Evolutionary conservation across 1,140 invertebrate genomes (phyloP), one percentile per base, ranked within the genome.

Genomic region (Dicyema japonicum): DNA sequence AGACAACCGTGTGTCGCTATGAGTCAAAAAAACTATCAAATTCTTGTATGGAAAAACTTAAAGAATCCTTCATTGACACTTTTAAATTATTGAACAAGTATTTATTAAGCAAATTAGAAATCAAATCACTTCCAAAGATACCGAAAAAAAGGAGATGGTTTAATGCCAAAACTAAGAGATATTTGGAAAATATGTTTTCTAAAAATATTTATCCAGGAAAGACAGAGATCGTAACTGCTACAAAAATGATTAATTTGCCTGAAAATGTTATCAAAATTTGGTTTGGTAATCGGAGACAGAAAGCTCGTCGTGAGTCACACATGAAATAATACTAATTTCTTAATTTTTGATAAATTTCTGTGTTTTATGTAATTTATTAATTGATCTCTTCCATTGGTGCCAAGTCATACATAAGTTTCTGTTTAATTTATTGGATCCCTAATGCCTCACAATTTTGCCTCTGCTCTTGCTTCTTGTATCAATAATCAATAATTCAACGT

Each of bases 1-100:
- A 94, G 55, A 94, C 82, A 14, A 94, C 82, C 18, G 92, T 92
- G 35, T 90, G 76, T 15, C 59, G 82, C 45, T 94, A 92, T 49
- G 82, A 94, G 52, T 82, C 82, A 1, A 58, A 92, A 15, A 92
- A 94, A 49, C 59, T 94, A 14, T 88, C 76, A 35, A 92, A 90
- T 54, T 92, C 92, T 50, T 92, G 92, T 43, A 94, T 94, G 82
- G 92, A 82, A 57, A 94, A 94, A 50, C 54, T 92, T 39, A 90
- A 90, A 50, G 78, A 90, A 47, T 34, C 36, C 6, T 39, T 47
- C 32, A 37, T 37, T n/a, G 31, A 37, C 12, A 44, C 38, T 27
- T n/a, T n/a, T n/a, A 34, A 34, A 9, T 37, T 33, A 3, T 23
- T 41, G 24, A 33, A 34, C 28, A 37, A 39, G 0, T n/a, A n/a